These are phyloP conservation scores for Polypterus bichir DNA, from an alignment of 2,113 vertebrate species.

Conservation along the genomic window DNA sequence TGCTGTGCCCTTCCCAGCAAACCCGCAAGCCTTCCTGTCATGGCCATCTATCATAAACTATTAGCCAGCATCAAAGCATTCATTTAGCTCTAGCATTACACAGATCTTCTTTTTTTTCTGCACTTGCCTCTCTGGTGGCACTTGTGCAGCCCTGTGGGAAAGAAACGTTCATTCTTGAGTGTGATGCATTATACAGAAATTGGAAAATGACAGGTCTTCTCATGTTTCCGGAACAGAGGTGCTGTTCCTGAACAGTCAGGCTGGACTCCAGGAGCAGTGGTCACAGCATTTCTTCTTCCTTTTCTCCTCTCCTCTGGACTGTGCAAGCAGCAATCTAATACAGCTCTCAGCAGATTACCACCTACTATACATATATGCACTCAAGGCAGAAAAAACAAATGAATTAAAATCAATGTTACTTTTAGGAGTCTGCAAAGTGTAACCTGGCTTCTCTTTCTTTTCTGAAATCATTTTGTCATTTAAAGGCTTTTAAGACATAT, in stretches of 20 bases:
- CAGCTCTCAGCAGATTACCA: too few species aligned
- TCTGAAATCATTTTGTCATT: too few species aligned
- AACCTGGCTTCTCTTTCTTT: too few species aligned
- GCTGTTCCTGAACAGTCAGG: slow-evolving; percentile 25
- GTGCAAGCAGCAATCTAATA: too few species aligned
- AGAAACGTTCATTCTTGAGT: slow-evolving; percentile 76
- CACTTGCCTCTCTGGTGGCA: slow-evolving; percentile 48
- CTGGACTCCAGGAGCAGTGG: background rate
- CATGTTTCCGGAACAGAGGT: slow-evolving; percentile 54
- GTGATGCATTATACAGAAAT: slow-evolving; percentile 61
- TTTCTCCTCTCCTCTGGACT: too few species aligned
- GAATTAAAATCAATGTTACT: too few species aligned
- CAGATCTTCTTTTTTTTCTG: slow-evolving; percentile 28
- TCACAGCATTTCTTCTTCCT: background rate
- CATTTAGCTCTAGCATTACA: slow-evolving; percentile 79
- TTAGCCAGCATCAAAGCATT: slow-evolving; percentile 69
- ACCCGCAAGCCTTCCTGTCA: slow-evolving; percentile 45
- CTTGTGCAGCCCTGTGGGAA: slow-evolving; percentile 73
- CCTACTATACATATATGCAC: too few species aligned
- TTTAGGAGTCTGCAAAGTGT: too few species aligned
- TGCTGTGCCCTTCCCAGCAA: slow-evolving; percentile 49
- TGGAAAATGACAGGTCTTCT: slow-evolving; percentile 77
- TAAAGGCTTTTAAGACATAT: too few species aligned
- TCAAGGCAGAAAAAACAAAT: too few species aligned
- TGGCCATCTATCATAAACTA: slow-evolving; percentile 55